Evolutionary conservation across 2,888 invertebrate species (phyloP), one percentile per base, ranked within the genome.

Genomic region (Allophyes oxyacanthae): DNA sequence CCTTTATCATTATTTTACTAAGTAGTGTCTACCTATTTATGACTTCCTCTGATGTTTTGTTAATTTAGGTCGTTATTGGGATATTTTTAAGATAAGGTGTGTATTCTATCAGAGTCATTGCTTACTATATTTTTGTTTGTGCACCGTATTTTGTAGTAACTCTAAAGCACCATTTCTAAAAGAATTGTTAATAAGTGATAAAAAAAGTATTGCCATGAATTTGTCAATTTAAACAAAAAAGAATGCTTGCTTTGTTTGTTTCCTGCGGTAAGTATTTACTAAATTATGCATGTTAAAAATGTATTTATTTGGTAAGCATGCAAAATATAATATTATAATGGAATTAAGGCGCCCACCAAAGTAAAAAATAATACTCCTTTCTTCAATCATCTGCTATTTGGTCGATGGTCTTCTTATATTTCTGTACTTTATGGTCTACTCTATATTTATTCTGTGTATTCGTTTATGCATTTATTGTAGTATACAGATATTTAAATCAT

Each of bases 31-130:
- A n/a, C n/a, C n/a, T n/a, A n/a, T n/a, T 76, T 56, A 63, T 72
- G 38, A 65, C 33, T 66, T 69, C 75, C 75, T 77, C 66, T 82
- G 71, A 77, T 83, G 68, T 86, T 86, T 83, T 89, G 71, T 87
- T 84, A 79, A 88, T 89, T 77, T 90, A 93, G 92, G 87, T 92
- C 92, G 65, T 87, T 92, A 82, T 91, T 92, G 89, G 92, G 90
- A 91, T 87, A 84, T 82, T 88, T 83, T 85, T 88, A 85, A 86
- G 76, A 79, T 87, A 82, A 92, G 92, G 92, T 93, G 89, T 91
- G 92, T 91, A 89, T 81, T 74, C 49, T 42, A 11, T 14, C 13
- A 36, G 7, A 28, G 8, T 28, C 1, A 1, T 28, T 28, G 28
- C 1, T 6, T 8, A 20, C 4, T 34, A 32, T 43, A 32, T 14